Evolutionary conservation across 2,113 vertebrate genomes (phyloP).

Genomic region (Sorex araneus): DNA sequence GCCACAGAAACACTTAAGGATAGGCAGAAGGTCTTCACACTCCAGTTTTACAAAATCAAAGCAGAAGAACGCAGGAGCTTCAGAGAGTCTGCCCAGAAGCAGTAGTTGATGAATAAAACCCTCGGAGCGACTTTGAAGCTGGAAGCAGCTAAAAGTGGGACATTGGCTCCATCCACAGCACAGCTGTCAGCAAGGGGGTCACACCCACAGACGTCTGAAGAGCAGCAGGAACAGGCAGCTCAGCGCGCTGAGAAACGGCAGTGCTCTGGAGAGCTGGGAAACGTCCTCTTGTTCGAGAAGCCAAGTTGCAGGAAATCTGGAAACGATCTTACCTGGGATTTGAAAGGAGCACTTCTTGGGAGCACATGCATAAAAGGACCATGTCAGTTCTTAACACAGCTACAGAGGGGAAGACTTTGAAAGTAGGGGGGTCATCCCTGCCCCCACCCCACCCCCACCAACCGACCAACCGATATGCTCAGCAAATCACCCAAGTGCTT

Average conservation of each 20-base stretch:
- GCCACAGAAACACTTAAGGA: conserved; percentile 90
- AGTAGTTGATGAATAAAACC: conserved; percentile 93
- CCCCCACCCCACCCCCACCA: too few relatives aligned
- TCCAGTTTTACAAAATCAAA: conserved; percentile 96
- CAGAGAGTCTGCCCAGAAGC: conserved; percentile 92
- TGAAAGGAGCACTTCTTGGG: background rate
- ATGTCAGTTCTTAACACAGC: background rate
- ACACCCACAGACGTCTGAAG: conserved; percentile 88
- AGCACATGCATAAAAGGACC: background rate
- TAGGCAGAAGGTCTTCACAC: conserved; percentile 92
- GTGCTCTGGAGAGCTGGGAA: conserved; percentile 88
- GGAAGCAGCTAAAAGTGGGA: background rate
- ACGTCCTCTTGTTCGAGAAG: conserved; percentile 90
- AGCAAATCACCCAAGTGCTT: conserved; percentile 1
- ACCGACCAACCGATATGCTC: too few relatives aligned
- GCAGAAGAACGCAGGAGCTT: conserved; percentile 96
- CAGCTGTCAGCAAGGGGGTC: background rate
- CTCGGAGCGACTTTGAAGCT: background rate
- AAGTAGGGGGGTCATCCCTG: background rate
- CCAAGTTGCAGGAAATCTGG: conserved; percentile 79
- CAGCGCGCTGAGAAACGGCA: conserved; percentile 93
- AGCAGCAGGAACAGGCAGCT: conserved; percentile 89
- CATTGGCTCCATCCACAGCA: background rate
- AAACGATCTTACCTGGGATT: background rate
- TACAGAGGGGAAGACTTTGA: conserved; percentile 36